phyloP scores from a whole-genome alignment of 1,140 invertebrate genomes.

The Oedothorax gibbosus region DNA sequence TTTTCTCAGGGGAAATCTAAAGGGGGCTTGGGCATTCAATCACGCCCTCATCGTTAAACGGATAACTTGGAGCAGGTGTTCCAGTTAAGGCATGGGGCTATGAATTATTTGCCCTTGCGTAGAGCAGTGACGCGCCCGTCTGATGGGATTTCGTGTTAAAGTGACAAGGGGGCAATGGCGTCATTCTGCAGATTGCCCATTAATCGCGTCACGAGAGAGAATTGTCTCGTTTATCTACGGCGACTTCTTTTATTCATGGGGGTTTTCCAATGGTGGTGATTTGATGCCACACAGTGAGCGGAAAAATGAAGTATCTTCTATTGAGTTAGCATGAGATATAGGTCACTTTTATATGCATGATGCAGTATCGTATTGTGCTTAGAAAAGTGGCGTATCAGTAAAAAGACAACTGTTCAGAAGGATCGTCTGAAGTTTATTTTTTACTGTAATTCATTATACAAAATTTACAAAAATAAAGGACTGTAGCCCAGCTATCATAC shows the following conservation, averaged over 20 bases:
- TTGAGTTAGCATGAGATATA: no score
- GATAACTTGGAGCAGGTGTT: slow-evolving; percentile 52
- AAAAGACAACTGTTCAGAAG: no score
- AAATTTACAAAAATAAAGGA: no score
- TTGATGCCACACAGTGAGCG: background rate
- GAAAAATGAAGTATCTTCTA: no score
- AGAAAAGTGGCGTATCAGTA: no score
- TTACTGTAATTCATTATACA: no score
- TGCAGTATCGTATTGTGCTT: no score
- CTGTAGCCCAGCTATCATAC: no score
- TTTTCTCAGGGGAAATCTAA: slow-evolving; percentile 37
- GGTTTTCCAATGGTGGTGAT: slow-evolving; percentile 5
- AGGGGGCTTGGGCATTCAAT: slow-evolving; percentile 19
- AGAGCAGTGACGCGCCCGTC: slow-evolving; percentile 18
- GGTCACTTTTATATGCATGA: no score
- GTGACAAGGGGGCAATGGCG: slow-evolving; percentile 42
- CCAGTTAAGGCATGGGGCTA: slow-evolving; percentile 23
- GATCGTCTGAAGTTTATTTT: no score
- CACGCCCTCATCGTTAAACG: slow-evolving; percentile 44
- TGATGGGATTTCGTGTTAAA: slow-evolving; percentile 19
- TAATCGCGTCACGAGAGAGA: slow-evolving; percentile 24
- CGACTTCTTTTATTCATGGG: slow-evolving; percentile 38
- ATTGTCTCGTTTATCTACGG: background rate
- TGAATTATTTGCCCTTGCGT: slow-evolving; percentile 38
- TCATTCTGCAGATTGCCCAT: slow-evolving; percentile 31